A percentile compares a stretch with the other conserved stretches of the same genome.
Conservation (phyloP, 2,797 vertebrate genomes). For the Xenopus petersii region DNA sequence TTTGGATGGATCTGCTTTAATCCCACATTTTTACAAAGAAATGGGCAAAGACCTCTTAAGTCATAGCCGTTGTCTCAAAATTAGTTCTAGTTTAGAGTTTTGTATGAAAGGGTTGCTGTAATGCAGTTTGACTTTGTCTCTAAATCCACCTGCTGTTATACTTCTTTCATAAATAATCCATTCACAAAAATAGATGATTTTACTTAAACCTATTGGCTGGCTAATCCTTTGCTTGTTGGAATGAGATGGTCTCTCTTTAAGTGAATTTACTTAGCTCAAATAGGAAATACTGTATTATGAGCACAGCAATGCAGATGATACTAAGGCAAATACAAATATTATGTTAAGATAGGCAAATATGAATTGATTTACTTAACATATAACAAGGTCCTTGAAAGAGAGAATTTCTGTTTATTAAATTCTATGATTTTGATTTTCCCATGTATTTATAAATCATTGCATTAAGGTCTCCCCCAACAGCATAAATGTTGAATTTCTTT, state of each 20-base stretch:
- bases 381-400: no score
- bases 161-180: no score
- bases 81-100: constrained; percentile 9
- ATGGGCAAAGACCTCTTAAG: neutral
- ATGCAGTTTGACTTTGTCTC: no score
- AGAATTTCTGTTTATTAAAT: neutral
- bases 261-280: neutral
- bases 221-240: neutral
- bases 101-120: neutral
- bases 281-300: neutral
- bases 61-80: constrained; percentile 1
- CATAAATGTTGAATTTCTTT: constrained; percentile 7
- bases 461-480: constrained; percentile 1
- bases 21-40: neutral
- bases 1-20: no score
- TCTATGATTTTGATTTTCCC: constrained; percentile 1
- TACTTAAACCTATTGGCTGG: neutral
- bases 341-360: constrained; percentile 3
- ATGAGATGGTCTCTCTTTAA: neutral
- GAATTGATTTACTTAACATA: constrained; percentile 3
- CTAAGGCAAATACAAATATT: constrained; percentile 8
- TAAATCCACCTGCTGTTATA: no score
- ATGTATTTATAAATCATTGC: constrained; percentile 34
- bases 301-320: neutral
- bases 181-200: constrained; percentile 1